Base-by-base conservation (phyloP, 2,888 invertebrate species). In the Agapetus fuscipes region DNA sequence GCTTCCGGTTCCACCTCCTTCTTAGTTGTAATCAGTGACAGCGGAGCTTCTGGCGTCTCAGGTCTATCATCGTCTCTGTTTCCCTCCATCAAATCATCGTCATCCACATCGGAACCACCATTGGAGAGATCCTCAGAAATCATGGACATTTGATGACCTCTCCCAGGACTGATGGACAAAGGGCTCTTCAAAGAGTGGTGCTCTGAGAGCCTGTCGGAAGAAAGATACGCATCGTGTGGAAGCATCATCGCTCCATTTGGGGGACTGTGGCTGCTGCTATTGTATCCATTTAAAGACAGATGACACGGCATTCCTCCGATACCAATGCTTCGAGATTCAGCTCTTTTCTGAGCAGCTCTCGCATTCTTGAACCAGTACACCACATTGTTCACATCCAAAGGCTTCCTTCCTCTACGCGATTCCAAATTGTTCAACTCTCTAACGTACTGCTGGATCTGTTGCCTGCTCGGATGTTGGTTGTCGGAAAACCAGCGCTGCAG, bases 321-420 rank as follows among this genome's bases (percentile, higher is more conserved):
- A 51, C 62, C 49, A 50, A 75, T 70, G 57, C 76, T 71, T 48
- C 85, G 70, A 54, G 83, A 69, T 64, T 91, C 90, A 2, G 91
- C 91, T 28, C 95, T 74, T 56, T 95, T 91, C 58, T 91, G 89
- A 1, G 94, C 94, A 1, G 96, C 96, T 35, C 97, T 74, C 0
- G 96, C 95, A 58, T 96, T 96, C 61, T 96, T 95, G 65, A 98
- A 98, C 91, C 91, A 91, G 56, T 91, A 91, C 11, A 94, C 93
- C 11, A 95, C 93, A 57, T 95, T 95, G 56, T 93, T 93, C 3
- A 95, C 84, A 61, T 96, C 95, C 36, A 96, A 68, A 0, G 94
- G 94, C 56, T 95, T 93, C 32, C 95, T 74, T 1, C 94, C 95
- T 36, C 89, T 76, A 28, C 96, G 76, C 34, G 94, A 95, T 56